phyloP scores from a whole-genome alignment of 2,113 vertebrate species.

The Alces alces region DNA sequence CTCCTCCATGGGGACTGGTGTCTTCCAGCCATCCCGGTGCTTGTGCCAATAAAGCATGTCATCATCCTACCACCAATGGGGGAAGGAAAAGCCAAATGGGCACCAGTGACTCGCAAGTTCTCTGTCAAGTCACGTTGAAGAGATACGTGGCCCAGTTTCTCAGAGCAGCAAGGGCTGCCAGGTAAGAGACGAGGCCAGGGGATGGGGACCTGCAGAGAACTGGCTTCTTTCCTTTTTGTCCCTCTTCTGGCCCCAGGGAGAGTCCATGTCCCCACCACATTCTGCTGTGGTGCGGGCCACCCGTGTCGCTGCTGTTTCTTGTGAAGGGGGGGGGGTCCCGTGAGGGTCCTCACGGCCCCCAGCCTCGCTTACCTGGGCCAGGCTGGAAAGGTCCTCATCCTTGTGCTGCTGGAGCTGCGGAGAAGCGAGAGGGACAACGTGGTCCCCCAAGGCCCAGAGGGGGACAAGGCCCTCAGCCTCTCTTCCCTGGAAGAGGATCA shows the following conservation, averaged over 20 bases:
- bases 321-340: background rate
- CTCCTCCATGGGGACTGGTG: conserved; percentile 94
- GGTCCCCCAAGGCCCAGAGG: background rate
- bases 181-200: accelerated
- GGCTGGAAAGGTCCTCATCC: conserved; percentile 97
- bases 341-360: background rate
- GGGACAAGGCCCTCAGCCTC: background rate
- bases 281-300: background rate
- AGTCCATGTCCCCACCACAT: background rate
- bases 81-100: conserved; percentile 35
- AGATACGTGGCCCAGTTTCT: accelerated
- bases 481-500: background rate
- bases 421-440: background rate
- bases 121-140: accelerated
- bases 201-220: no score
- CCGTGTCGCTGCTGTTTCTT: background rate
- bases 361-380: conserved; percentile 88
- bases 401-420: conserved; percentile 95
- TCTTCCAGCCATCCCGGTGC: conserved; percentile 83
- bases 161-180: background rate
- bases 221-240: background rate
- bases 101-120: background rate
- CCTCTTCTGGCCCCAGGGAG: background rate
- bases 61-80: conserved; percentile 86
- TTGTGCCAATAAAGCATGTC: conserved; percentile 83